These are phyloP conservation scores for Littorina saxatilis DNA, from an alignment of 1,140 invertebrate species.

Conservation along the genomic window DNA sequence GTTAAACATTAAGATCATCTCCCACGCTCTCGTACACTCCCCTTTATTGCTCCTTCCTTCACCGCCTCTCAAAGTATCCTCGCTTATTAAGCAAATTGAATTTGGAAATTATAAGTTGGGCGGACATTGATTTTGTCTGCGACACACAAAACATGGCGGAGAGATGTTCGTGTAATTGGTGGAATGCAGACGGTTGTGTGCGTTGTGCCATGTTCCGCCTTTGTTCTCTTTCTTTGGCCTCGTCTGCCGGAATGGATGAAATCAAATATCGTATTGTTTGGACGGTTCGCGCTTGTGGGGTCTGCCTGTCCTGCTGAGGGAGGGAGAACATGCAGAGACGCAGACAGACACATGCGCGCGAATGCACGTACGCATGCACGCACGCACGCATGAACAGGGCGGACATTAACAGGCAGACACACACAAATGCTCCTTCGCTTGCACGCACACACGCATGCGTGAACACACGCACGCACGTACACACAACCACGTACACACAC, in stretches of 20 bases:
- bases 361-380: not conserved
- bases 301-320: too few species aligned
- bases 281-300: too few species aligned
- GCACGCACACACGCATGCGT: not conserved
- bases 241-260: too few species aligned
- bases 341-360: not conserved
- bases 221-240: too few species aligned
- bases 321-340: too few species aligned
- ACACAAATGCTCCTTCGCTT: not conserved
- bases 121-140: not conserved
- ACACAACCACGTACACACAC: not conserved
- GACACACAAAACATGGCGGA: not conserved
- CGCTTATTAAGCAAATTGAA: slow-evolving; percentile 4
- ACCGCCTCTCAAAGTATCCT: not conserved
- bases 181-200: too few species aligned
- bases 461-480: not conserved
- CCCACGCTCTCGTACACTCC: too few species aligned
- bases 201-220: too few species aligned
- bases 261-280: too few species aligned
- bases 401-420: not conserved
- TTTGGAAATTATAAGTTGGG: slow-evolving; percentile 16
- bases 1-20: too few species aligned
- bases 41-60: too few species aligned
- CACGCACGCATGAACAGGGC: not conserved
- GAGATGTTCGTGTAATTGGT: too few species aligned